Percentiles rank a stretch among this genome's conserved stretches.
Conservation (phyloP, 2,888 invertebrate genomes). For the Cepaea hortensis region DNA sequence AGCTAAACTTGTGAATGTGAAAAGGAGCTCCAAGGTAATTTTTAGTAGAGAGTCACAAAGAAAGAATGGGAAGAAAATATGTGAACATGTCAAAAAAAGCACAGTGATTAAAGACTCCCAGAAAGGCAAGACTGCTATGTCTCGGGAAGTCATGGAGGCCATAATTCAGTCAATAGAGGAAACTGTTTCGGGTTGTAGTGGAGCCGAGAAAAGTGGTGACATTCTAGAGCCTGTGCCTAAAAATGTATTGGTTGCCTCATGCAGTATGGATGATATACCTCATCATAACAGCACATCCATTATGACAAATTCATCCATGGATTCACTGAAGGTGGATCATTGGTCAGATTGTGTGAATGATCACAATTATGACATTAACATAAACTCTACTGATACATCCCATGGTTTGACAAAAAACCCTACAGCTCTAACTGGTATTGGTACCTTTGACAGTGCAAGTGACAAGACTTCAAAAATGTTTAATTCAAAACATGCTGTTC, state of each 20-base stretch:
- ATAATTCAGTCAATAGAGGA: constrained; percentile 82
- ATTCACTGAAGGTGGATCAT: not conserved
- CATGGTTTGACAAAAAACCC: not conserved
- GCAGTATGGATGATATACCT: not conserved
- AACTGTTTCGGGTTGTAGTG: constrained; percentile 27
- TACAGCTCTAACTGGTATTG: not conserved
- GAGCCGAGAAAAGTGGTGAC: not conserved
- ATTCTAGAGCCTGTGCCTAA: not conserved
- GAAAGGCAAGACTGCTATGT: constrained; percentile 30
- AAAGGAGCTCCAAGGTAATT: not conserved
- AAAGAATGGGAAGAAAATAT: constrained; percentile 27
- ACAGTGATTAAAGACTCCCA: not conserved
- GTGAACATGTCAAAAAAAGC: not conserved
- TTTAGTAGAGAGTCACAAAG: constrained; percentile 21
- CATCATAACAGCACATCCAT: not conserved
- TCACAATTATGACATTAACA: constrained; percentile 6
- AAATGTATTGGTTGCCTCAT: not conserved
- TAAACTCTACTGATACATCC: not conserved
- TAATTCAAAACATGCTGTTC: not conserved
- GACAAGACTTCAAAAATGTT: not conserved
- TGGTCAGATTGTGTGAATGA: constrained; percentile 24
- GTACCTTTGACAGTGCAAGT: too few species aligned
- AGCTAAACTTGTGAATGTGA: not conserved
- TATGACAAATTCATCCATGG: not conserved
- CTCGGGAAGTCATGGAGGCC: constrained; percentile 79